phyloP scores from a whole-genome alignment of 1,140 invertebrate genomes.

The Plutomurus gul region DNA sequence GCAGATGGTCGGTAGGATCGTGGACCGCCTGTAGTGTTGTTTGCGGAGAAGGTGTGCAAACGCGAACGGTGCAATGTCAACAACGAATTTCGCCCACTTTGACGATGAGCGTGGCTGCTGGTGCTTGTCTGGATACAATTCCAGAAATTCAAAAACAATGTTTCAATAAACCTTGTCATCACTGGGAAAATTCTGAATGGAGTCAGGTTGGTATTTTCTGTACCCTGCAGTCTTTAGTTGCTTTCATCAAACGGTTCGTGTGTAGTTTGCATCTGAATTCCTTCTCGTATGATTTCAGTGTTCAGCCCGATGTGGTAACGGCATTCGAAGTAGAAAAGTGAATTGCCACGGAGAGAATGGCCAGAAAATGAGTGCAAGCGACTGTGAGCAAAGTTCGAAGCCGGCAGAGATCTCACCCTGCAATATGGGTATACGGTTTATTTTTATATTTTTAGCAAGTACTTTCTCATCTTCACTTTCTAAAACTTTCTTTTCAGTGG shows the following conservation, averaged over 20 bases:
- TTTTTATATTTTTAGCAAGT: too few relatives aligned
- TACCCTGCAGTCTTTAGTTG: not conserved
- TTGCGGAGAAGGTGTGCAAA: conserved; percentile 70
- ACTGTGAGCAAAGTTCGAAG: conserved; percentile 55
- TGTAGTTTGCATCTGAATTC: not conserved
- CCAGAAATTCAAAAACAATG: conserved; percentile 52
- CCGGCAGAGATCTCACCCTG: conserved; percentile 59
- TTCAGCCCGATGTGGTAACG: conserved; percentile 62
- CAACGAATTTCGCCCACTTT: conserved; percentile 60
- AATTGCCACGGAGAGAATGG: conserved; percentile 56
- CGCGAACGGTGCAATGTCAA: conserved; percentile 62
- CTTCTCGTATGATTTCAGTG: conserved; percentile 56
- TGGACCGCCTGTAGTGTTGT: conserved; percentile 70
- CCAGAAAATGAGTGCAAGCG: conserved; percentile 48
- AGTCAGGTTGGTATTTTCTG: conserved; percentile 44
- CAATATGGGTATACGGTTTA: too few relatives aligned
- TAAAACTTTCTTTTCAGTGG: too few relatives aligned
- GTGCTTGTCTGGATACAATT: conserved; percentile 58
- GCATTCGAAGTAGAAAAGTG: conserved; percentile 59
- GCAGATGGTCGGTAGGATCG: conserved; percentile 62
- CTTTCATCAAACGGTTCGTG: not conserved
- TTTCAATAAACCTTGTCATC: conserved; percentile 48
- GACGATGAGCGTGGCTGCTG: conserved; percentile 63
- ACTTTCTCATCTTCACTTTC: too few relatives aligned
- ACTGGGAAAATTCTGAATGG: conserved; percentile 56